Percentiles rank a stretch among this genome's conserved stretches.
Evolutionary conservation across 2,888 invertebrate species (phyloP).

Genomic region (Drosophila pseudotalamancana): DNA sequence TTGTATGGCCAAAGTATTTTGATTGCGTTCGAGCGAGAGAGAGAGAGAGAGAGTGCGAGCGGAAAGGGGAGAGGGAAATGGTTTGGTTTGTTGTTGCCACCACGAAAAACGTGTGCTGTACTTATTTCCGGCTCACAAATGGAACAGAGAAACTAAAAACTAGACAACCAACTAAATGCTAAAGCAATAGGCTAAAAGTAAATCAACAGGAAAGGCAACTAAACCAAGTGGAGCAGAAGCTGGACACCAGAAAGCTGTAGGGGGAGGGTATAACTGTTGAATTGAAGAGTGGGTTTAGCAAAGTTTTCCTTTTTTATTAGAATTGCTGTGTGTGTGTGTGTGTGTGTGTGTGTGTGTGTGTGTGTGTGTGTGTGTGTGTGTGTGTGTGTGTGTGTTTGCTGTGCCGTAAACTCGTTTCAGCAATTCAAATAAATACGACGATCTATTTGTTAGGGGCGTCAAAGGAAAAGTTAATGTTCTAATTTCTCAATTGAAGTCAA

Average conservation of each 20-base stretch:
- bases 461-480: conserved; percentile 80
- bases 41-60: not conserved
- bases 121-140: conserved; percentile 76
- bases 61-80: not conserved
- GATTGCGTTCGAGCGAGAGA: conserved; percentile 60
- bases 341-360: no score
- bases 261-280: conserved; percentile 19
- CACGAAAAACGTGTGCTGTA: conserved; percentile 67
- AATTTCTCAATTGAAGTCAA: conserved; percentile 82
- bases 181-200: conserved; percentile 75
- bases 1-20: conserved; percentile 78
- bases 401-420: conserved; percentile 59
- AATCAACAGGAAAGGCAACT: conserved; percentile 70
- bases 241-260: not conserved
- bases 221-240: conserved; percentile 35
- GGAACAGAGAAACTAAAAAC: conserved; percentile 66
- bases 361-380: not conserved
- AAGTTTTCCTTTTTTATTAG: conserved; percentile 51
- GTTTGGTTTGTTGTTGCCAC: conserved; percentile 4
- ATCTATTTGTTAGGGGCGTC: conserved; percentile 71
- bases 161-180: conserved; percentile 66
- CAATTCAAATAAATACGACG: conserved; percentile 73
- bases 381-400: conserved; percentile 31
- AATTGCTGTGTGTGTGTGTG: no score
- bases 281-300: conserved; percentile 38